Evolutionary conservation across 2,113 vertebrate genomes (phyloP).

Genomic region (Gulo gulo): DNA sequence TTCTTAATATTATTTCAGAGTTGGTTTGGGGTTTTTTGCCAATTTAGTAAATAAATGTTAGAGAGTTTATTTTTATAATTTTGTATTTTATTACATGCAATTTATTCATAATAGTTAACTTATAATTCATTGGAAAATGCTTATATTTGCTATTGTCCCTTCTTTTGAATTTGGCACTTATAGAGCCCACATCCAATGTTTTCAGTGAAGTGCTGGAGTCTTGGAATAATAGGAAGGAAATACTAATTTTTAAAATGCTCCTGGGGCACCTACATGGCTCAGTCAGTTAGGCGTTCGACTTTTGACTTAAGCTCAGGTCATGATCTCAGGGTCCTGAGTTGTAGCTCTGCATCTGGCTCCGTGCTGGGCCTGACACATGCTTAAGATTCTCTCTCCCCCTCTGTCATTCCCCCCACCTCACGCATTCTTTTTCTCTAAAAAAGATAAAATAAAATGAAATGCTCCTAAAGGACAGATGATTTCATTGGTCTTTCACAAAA

Average conservation of each 20-base stretch:
- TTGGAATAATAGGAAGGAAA: neutral
- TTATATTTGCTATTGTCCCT: slow-evolving; percentile 6
- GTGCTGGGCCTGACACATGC: neutral
- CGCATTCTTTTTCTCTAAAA: neutral
- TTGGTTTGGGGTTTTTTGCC: neutral
- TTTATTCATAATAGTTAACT: slow-evolving; percentile 23
- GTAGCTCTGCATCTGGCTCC: neutral
- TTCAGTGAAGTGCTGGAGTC: neutral
- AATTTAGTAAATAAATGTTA: neutral
- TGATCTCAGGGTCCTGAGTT: neutral
- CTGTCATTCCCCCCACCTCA: neutral
- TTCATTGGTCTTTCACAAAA: slow-evolving; percentile 15
- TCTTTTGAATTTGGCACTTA: slow-evolving; percentile 18
- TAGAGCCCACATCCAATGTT: neutral
- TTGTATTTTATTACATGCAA: neutral
- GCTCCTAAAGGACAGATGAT: neutral
- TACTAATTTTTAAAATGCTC: neutral
- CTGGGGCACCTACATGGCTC: neutral
- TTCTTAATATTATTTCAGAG: neutral
- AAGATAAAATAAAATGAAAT: neutral
- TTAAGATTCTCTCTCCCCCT: neutral
- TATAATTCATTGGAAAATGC: neutral
- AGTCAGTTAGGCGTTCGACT: neutral
- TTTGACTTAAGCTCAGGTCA: neutral
- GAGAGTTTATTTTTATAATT: neutral